Conservation (phyloP, 2,888 invertebrate species). For the Lasius fuliginosus region DNA sequence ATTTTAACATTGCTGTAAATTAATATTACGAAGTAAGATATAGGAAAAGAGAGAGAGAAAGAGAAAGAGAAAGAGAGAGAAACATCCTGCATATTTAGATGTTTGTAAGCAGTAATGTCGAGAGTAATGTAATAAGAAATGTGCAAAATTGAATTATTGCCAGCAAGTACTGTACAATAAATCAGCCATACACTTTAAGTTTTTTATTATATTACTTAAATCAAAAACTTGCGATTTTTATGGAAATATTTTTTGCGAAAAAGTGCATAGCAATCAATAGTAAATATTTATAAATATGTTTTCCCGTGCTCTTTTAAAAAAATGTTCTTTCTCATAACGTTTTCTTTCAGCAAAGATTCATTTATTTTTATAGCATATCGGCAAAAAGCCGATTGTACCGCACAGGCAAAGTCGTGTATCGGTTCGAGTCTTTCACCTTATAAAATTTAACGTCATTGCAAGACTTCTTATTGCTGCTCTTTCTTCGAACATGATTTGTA, state of each 20-base stretch:
- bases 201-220: not conserved
- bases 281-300: not conserved
- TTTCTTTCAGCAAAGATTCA: not conserved
- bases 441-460: conserved; percentile 47
- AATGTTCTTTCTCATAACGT: not conserved
- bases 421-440: not conserved
- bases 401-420: not conserved
- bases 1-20: not conserved
- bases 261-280: not conserved
- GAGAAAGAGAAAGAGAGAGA: no score
- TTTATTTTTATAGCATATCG: conserved; percentile 4
- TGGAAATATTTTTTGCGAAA: not conserved
- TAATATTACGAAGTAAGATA: not conserved
- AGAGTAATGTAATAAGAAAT: not conserved
- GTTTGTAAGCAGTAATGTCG: not conserved
- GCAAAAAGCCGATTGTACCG: conserved; percentile 21
- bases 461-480: conserved; percentile 36
- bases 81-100: not conserved
- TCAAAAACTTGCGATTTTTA: not conserved
- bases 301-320: not conserved
- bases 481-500: conserved; percentile 56
- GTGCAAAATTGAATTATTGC: not conserved
- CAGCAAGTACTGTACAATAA: not conserved
- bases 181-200: not conserved
- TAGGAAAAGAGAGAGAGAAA: not conserved